Evolutionary conservation across 2,888 invertebrate species (phyloP).

Genomic region (Ophion obscuratus): DNA sequence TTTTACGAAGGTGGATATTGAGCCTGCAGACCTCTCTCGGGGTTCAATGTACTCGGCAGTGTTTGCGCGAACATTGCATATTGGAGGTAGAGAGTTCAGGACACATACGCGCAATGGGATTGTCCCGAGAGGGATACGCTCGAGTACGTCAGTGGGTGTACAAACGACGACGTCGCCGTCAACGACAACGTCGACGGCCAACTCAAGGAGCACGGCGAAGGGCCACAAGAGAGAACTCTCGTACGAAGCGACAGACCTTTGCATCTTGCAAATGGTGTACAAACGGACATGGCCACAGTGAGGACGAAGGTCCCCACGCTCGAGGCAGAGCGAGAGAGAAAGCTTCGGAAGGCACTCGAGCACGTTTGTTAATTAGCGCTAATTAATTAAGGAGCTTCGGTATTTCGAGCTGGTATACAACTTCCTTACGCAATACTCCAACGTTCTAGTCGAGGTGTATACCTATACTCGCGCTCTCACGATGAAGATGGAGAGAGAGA

Average conservation of each 20-base stretch:
- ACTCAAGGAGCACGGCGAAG: constrained; percentile 32
- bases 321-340: constrained; percentile 35
- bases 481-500: background rate
- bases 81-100: constrained; percentile 29
- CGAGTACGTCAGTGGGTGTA: constrained; percentile 37
- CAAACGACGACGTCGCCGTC: background rate
- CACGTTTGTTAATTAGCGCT: constrained; percentile 82
- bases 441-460: constrained; percentile 34
- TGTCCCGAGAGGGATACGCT: constrained; percentile 43
- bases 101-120: constrained; percentile 22
- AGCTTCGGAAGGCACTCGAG: constrained; percentile 67
- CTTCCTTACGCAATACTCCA: constrained; percentile 67
- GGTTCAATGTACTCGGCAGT: background rate
- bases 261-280: constrained; percentile 18
- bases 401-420: constrained; percentile 64
- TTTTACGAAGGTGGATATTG: background rate
- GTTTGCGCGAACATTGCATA: constrained; percentile 11
- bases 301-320: background rate
- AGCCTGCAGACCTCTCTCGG: too few relatives aligned
- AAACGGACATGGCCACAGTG: constrained; percentile 8
- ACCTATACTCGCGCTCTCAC: background rate
- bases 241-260: constrained; percentile 10
- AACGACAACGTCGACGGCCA: constrained; percentile 20
- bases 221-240: constrained; percentile 36
- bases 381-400: constrained; percentile 81